These are phyloP conservation scores for Thereuonema tuberculata DNA, from an alignment of 1,140 invertebrate genomes.

Conservation along the genomic window DNA sequence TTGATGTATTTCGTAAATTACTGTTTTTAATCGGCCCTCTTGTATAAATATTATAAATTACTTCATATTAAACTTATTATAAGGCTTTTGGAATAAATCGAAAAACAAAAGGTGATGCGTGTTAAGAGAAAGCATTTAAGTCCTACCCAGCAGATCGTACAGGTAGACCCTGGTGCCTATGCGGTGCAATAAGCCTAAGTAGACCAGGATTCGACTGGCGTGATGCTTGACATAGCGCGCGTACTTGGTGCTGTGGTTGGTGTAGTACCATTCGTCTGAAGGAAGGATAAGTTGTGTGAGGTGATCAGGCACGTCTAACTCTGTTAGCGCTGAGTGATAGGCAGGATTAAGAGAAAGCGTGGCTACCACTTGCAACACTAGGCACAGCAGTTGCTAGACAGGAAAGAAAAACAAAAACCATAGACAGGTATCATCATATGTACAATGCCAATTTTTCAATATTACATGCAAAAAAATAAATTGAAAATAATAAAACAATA, in stretches of 20 bases:
- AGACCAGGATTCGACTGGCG: conserved; percentile 49
- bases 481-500: not conserved
- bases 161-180: conserved; percentile 40
- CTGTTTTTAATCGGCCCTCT: too few species aligned
- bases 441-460: too few species aligned
- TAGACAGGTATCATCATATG: too few species aligned
- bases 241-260: conserved; percentile 54
- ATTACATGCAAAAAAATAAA: too few species aligned
- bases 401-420: conserved; percentile 11
- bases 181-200: conserved; percentile 40
- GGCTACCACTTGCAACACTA: conserved; percentile 49
- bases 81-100: too few species aligned
- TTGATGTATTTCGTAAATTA: too few species aligned
- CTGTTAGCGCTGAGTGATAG: conserved; percentile 41
- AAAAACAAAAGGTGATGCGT: not conserved
- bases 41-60: too few species aligned
- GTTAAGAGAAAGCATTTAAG: not conserved
- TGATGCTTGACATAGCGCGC: conserved; percentile 56
- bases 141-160: conserved; percentile 32
- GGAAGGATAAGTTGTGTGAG: conserved; percentile 52
- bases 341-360: conserved; percentile 43
- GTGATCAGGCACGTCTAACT: conserved; percentile 47
- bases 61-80: too few species aligned
- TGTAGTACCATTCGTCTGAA: conserved; percentile 61
- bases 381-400: conserved; percentile 48